These are phyloP conservation scores for Thunnus thynnus DNA, from an alignment of 2,113 vertebrate genomes.

Conservation along the genomic window DNA sequence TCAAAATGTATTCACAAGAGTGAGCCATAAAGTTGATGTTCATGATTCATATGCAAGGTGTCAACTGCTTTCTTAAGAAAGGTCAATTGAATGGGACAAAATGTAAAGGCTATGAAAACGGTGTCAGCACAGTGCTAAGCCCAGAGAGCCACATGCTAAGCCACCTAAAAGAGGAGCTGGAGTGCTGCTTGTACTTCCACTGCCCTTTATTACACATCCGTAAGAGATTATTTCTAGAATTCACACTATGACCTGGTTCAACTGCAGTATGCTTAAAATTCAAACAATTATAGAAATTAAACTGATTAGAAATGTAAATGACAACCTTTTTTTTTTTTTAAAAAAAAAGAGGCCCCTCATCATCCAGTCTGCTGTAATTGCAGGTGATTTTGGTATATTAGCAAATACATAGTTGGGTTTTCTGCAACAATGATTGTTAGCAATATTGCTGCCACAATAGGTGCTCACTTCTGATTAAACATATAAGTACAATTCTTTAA, in stretches of 20 bases:
- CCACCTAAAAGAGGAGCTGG: conserved; percentile 40
- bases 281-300: not conserved
- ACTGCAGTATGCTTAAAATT: not conserved
- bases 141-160: conserved; percentile 39
- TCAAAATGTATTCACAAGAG: conserved; percentile 65
- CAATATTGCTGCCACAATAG: no score
- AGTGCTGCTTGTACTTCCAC: conserved; percentile 32
- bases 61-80: conserved; percentile 58
- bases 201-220: conserved; percentile 34
- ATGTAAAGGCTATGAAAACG: conserved; percentile 64
- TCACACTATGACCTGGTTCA: not conserved
- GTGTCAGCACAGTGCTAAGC: conserved; percentile 44
- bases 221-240: no score
- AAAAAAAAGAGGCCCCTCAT: not conserved
- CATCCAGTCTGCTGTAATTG: not conserved
- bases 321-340: not conserved
- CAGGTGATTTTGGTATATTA: not conserved
- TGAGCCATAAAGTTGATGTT: conserved; percentile 58
- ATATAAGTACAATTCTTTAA: not conserved
- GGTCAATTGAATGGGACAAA: conserved; percentile 62
- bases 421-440: no score
- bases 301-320: not conserved
- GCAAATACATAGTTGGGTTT: not conserved
- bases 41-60: conserved; percentile 66
- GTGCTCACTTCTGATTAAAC: not conserved